phyloP scores from a whole-genome alignment of 2,797 vertebrate species.

The Pygocentrus nattereri region DNA sequence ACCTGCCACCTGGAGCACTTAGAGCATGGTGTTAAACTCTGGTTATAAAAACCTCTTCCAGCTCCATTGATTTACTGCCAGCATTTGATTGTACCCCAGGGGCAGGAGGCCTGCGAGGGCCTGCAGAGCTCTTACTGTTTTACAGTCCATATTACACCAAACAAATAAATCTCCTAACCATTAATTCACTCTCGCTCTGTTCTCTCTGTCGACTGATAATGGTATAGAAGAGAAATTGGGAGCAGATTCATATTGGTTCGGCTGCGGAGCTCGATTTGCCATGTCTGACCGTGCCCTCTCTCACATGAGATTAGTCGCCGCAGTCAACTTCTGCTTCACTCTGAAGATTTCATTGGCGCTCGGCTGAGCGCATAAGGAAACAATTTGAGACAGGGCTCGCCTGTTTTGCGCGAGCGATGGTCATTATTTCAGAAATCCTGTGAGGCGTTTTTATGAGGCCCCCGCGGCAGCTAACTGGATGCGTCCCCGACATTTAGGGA shows the following conservation, averaged over 20 bases:
- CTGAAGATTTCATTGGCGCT: conserved; percentile 73
- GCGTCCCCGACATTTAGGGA: conserved; percentile 55
- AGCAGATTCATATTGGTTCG: conserved; percentile 69
- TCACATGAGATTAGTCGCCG: conserved; percentile 74
- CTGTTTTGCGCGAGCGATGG: conserved; percentile 66
- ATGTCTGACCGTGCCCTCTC: conserved; percentile 66
- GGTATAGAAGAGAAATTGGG: conserved; percentile 71
- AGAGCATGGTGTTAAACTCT: conserved; percentile 84
- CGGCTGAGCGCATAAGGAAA: conserved; percentile 73
- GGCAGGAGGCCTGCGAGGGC: conserved; percentile 79
- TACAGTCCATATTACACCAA: conserved; percentile 87
- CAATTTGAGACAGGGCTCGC: conserved; percentile 69
- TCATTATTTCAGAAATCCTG: conserved; percentile 79
- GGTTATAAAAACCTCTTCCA: conserved; percentile 86
- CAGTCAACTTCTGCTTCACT: conserved; percentile 76
- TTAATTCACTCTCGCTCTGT: conserved; percentile 78
- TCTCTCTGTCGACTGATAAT: conserved; percentile 69
- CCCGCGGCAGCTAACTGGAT: conserved; percentile 56
- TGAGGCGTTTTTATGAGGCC: conserved; percentile 71
- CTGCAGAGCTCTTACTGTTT: conserved; percentile 85
- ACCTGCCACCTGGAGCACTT: conserved; percentile 87
- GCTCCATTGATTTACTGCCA: conserved; percentile 88
- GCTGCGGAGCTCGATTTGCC: conserved; percentile 64
- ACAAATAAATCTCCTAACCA: conserved; percentile 87
- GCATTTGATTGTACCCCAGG: conserved; percentile 87